These are phyloP conservation scores for Delphinapterus leucas DNA, from an alignment of 2,113 vertebrate genomes.

Conservation along the genomic window DNA sequence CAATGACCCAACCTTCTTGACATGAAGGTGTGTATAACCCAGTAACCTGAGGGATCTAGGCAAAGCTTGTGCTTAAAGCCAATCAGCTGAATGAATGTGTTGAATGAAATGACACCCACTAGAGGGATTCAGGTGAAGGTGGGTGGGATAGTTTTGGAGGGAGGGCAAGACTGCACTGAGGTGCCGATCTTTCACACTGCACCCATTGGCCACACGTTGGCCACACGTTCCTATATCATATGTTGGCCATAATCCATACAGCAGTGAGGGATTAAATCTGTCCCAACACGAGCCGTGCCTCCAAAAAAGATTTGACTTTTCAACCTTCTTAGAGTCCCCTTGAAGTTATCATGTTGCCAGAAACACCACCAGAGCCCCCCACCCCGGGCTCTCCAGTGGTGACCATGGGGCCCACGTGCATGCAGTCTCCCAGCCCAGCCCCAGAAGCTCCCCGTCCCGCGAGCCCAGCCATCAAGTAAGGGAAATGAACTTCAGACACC, in stretches of 20 bases:
- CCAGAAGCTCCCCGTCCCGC: background rate
- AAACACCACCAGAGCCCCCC: background rate
- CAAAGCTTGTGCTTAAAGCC: background rate
- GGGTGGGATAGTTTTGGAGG: background rate
- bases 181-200: accelerated
- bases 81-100: background rate
- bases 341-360: background rate
- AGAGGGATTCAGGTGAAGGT: background rate
- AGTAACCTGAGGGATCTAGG: accelerated
- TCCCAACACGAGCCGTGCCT: background rate
- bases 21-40: background rate
- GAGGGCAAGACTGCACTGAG: background rate
- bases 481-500: background rate
- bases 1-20: background rate
- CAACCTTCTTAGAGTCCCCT: background rate
- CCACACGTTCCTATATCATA: background rate
- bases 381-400: accelerated
- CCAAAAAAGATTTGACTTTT: background rate
- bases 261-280: background rate
- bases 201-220: accelerated
- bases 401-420: accelerated
- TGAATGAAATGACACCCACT: accelerated
- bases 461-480: no score
- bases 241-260: background rate
- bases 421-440: background rate